phyloP scores from a whole-genome alignment of 2,888 invertebrate genomes.

The Leptopilina syphax region DNA sequence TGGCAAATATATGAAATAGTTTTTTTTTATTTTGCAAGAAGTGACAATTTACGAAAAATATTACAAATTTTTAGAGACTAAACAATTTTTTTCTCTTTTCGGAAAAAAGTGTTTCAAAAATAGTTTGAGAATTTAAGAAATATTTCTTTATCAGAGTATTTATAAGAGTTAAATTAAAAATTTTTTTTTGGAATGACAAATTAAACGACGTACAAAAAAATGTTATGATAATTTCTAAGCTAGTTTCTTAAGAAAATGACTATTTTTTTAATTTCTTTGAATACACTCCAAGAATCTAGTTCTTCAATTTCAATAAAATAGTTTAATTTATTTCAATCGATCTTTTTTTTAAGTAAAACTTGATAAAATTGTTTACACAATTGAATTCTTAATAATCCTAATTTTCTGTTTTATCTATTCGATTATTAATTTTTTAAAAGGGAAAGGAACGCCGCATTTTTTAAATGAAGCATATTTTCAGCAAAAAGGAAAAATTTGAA shows the following conservation, averaged over 20 bases:
- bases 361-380: neutral
- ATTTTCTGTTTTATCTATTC: too few relatives aligned
- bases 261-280: neutral
- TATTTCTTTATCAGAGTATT: too few relatives aligned
- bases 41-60: neutral
- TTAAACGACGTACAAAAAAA: too few relatives aligned
- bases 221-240: too few relatives aligned
- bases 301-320: too few relatives aligned
- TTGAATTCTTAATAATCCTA: neutral
- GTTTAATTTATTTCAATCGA: neutral
- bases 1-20: constrained; percentile 94
- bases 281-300: neutral
- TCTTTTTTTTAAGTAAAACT: neutral
- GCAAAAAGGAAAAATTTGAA: neutral
- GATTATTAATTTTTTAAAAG: too few relatives aligned
- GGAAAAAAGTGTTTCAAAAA: neutral
- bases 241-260: neutral
- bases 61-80: too few relatives aligned
- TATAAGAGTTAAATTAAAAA: too few relatives aligned
- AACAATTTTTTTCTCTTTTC: too few relatives aligned
- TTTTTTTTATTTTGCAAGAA: neutral
- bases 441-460: too few relatives aligned
- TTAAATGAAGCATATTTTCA: neutral
- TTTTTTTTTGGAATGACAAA: too few relatives aligned
- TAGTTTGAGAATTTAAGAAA: neutral